Percentiles rank a stretch among this genome's conserved stretches.
phyloP scores from a whole-genome alignment of 2,888 invertebrate genomes.

The Leptothorax acervorum region DNA sequence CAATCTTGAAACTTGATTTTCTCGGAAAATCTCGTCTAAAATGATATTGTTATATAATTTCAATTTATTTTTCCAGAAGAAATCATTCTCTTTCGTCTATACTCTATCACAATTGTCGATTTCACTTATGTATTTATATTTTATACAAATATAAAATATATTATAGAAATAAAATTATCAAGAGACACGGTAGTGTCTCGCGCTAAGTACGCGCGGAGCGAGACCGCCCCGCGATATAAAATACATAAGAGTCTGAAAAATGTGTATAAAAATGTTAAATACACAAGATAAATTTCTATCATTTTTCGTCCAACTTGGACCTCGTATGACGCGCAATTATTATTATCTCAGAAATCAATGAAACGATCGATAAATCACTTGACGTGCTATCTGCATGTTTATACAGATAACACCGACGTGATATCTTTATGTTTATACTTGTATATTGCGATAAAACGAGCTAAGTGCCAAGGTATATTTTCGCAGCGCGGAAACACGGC shows the following conservation, averaged over 20 bases:
- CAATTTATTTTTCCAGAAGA: background rate
- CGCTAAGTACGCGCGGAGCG: too few relatives aligned
- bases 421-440: background rate
- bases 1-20: background rate
- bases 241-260: background rate
- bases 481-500: background rate
- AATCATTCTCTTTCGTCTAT: background rate
- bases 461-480: constrained; percentile 10
- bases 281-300: too few relatives aligned
- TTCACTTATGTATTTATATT: background rate
- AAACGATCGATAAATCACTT: background rate
- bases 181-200: too few relatives aligned
- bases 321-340: background rate
- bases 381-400: background rate
- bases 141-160: background rate
- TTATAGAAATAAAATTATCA: background rate
- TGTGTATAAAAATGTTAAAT: too few relatives aligned
- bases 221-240: background rate
- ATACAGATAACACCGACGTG: too few relatives aligned
- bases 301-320: too few relatives aligned
- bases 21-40: background rate
- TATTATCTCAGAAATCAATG: background rate
- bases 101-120: background rate
- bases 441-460: constrained; percentile 23
- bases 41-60: background rate